Evolutionary conservation across 2,113 vertebrate species (phyloP).

Genomic region (Oreochromis aureus): DNA sequence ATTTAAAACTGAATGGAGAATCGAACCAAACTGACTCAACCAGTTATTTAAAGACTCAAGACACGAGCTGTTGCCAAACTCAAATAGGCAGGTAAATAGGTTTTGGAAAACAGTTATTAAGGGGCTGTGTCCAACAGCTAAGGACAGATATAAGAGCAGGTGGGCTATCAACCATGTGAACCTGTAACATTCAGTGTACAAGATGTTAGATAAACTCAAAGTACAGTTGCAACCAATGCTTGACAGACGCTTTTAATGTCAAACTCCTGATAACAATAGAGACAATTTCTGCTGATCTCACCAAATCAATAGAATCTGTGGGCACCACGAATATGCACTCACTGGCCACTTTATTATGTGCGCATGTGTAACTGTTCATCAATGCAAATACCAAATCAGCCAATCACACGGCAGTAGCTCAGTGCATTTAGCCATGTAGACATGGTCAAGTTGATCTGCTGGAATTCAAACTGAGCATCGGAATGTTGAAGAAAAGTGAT

Average conservation of each 20-base stretch:
- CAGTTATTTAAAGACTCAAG: not conserved
- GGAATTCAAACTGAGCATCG: not conserved
- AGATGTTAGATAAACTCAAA: not conserved
- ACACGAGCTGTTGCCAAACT: not conserved
- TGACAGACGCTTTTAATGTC: not conserved
- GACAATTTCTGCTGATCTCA: not conserved
- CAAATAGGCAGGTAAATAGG: not conserved
- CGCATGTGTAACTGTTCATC: not conserved
- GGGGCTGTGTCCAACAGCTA: not conserved
- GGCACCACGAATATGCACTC: not conserved
- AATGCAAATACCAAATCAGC: not conserved
- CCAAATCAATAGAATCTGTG: not conserved
- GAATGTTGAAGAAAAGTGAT: not conserved
- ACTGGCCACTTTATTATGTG: not conserved
- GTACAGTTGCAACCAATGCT: not conserved
- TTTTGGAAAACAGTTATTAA: not conserved
- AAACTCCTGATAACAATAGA: not conserved
- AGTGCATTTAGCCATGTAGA: not conserved
- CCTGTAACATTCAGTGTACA: not conserved
- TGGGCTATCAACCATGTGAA: not conserved
- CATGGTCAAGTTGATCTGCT: not conserved
- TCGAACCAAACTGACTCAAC: not conserved
- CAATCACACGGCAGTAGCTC: not conserved
- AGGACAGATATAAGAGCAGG: not conserved
- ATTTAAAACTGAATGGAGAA: not conserved